Evolutionary conservation across 2,113 vertebrate genomes (phyloP).

Genomic region (Dipodomys spectabilis): DNA sequence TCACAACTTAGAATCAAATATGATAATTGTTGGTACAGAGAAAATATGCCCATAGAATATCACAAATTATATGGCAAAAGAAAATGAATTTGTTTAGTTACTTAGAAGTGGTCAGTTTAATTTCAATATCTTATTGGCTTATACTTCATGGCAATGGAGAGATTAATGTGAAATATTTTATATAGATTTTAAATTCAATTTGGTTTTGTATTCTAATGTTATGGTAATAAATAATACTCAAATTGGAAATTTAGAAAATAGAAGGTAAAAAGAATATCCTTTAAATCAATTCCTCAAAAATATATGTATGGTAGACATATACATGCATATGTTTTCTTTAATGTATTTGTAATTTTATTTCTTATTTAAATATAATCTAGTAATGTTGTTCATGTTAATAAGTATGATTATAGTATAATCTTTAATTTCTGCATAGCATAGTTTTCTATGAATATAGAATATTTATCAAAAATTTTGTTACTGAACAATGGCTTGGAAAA

Average conservation of each 20-base stretch:
- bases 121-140: not conserved
- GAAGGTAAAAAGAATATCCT: not conserved
- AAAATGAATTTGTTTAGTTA: too few species aligned
- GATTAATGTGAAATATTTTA: too few species aligned
- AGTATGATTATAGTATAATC: not conserved
- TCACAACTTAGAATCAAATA: not conserved
- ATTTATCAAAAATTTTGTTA: not conserved
- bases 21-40: not conserved
- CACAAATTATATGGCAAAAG: too few species aligned
- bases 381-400: not conserved
- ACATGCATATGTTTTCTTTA: not conserved
- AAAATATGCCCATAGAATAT: not conserved
- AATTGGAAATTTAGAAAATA: not conserved
- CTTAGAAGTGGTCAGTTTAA: not conserved
- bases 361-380: not conserved
- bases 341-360: not conserved
- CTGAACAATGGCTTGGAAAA: constrained; percentile 8
- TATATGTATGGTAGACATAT: not conserved
- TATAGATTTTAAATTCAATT: not conserved
- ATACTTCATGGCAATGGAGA: too few species aligned
- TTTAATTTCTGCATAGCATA: not conserved
- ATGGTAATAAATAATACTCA: not conserved
- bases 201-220: not conserved
- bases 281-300: not conserved
- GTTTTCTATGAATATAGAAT: not conserved